Evolutionary conservation across 2,113 vertebrate species (phyloP).

Genomic region (Centrocercus urophasianus): DNA sequence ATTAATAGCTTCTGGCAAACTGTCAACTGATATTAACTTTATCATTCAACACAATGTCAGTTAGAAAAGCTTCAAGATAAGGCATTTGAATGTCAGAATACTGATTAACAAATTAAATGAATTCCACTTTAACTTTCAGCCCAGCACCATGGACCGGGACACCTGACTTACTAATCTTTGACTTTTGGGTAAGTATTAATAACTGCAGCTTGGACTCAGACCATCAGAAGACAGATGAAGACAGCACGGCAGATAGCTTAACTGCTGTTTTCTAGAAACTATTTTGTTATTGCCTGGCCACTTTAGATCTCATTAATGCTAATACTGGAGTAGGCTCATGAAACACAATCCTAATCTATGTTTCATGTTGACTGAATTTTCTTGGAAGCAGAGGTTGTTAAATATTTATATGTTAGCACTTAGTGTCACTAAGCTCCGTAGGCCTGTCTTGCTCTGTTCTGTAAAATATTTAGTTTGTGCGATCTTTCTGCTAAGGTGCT

Average conservation of each 20-base stretch:
- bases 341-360: conserved; percentile 34
- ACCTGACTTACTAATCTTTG: conserved; percentile 54
- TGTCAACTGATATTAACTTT: conserved; percentile 77
- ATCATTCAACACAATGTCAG: conserved; percentile 70
- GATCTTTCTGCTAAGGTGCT: background rate
- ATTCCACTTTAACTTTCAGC: conserved; percentile 64
- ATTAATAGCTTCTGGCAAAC: conserved; percentile 76
- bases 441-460: background rate
- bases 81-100: conserved; percentile 70
- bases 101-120: conserved; percentile 71
- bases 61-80: conserved; percentile 62
- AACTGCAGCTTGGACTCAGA: conserved; percentile 46
- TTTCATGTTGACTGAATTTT: conserved; percentile 53
- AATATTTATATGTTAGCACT: conserved; percentile 56
- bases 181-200: conserved; percentile 49
- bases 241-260: conserved; percentile 33
- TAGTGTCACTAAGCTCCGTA: conserved; percentile 5
- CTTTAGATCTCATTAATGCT: conserved; percentile 47
- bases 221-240: background rate
- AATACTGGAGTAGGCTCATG: conserved; percentile 27
- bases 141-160: background rate
- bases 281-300: conserved; percentile 29
- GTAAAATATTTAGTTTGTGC: conserved; percentile 17
- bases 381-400: conserved; percentile 21
- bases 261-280: conserved; percentile 46